Evolutionary conservation across 2,888 invertebrate genomes (phyloP).

Genomic region (Nudaria mundana): DNA sequence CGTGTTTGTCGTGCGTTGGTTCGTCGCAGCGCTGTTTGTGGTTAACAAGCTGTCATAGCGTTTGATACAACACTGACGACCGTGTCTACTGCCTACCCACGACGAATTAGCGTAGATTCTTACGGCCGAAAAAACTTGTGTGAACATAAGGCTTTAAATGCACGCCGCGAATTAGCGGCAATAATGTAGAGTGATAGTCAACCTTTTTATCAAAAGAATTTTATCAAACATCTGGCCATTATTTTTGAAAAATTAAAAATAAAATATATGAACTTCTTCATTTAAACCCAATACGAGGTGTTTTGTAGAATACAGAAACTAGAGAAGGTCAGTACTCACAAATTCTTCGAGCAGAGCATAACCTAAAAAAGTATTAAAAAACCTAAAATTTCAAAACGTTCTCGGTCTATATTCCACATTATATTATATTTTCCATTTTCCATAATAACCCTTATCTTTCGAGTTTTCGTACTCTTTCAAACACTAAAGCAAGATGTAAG

Average conservation of each 20-base stretch:
- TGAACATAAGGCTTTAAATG: background rate
- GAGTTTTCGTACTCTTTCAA: background rate
- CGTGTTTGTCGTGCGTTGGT: too few relatives aligned
- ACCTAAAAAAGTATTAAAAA: slow-evolving; percentile 9
- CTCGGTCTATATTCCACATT: slow-evolving; percentile 1
- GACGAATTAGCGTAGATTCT: background rate
- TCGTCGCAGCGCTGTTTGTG: too few relatives aligned
- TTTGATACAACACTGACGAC: too few relatives aligned
- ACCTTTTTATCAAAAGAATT: background rate
- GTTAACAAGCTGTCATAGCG: too few relatives aligned
- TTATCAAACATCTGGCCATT: background rate
- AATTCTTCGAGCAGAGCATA: slow-evolving; percentile 5
- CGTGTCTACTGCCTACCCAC: too few relatives aligned
- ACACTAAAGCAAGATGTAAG: background rate
- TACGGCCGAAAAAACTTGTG: background rate
- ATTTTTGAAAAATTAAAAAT: background rate
- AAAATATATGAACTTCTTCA: background rate
- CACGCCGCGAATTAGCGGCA: too few relatives aligned
- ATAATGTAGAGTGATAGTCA: background rate
- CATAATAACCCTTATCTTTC: background rate
- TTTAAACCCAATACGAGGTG: slow-evolving; percentile 9
- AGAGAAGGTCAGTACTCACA: slow-evolving; percentile 10
- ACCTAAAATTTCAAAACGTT: background rate
- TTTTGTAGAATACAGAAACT: slow-evolving; percentile 6
- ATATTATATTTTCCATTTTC: background rate